Evolutionary conservation across 2,797 vertebrate genomes (phyloP).

Genomic region (Apodemus agrarius): DNA sequence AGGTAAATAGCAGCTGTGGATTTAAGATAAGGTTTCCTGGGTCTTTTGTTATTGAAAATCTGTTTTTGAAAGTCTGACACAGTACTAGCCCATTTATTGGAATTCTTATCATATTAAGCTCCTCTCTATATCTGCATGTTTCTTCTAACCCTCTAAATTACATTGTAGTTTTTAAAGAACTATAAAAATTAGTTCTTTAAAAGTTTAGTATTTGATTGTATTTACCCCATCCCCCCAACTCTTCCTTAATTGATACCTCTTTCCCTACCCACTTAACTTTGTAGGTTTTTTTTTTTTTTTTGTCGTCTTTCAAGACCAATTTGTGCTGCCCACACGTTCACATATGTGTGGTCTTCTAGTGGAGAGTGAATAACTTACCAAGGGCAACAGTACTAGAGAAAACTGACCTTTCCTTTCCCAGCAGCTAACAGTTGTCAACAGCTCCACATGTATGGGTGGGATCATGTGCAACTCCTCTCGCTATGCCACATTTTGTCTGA

Average conservation of each 20-base stretch:
- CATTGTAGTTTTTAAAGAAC: neutral
- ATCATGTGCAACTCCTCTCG: neutral
- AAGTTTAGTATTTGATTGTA: neutral
- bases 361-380: neutral
- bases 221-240: neutral
- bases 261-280: neutral
- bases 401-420: neutral
- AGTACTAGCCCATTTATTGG: neutral
- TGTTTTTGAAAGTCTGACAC: constrained; percentile 46
- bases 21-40: constrained; percentile 7
- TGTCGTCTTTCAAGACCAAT: neutral
- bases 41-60: constrained; percentile 4
- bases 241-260: neutral
- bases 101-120: constrained; percentile 10
- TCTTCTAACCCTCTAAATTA: neutral
- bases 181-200: neutral
- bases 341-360: neutral
- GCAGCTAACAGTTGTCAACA: neutral
- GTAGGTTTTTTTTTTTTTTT: neutral
- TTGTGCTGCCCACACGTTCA: neutral
- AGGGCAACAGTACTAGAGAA: neutral
- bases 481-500: no score
- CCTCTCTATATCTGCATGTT: neutral
- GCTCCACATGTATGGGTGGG: neutral
- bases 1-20: neutral